A percentile compares a stretch with the other conserved stretches of the same genome.
These are phyloP conservation scores for Antrozous pallidus DNA, from an alignment of 2,797 vertebrate genomes.

Conservation along the genomic window DNA sequence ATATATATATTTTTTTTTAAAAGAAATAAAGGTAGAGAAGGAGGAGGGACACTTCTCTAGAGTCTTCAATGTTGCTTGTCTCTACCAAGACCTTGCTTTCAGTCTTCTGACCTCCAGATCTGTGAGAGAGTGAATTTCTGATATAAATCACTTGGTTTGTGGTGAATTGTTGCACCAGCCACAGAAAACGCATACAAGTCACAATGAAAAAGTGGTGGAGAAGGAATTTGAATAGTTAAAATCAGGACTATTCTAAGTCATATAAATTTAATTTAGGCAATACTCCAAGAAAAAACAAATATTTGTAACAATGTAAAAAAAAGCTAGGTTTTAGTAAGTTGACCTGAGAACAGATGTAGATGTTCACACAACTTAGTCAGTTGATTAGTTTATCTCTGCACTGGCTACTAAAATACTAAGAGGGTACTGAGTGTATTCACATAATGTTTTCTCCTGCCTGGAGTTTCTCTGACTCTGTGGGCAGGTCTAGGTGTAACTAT, in stretches of 20 bases:
- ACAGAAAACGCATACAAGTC: neutral
- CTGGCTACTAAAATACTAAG: neutral
- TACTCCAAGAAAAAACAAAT: neutral
- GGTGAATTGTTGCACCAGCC: neutral
- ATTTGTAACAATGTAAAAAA: neutral
- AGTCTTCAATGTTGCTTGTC: neutral
- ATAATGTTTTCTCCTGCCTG: neutral
- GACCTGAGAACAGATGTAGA: neutral
- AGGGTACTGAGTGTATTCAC: neutral
- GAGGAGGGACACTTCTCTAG: neutral
- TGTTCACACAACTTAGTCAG: neutral
- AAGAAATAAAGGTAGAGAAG: neutral
- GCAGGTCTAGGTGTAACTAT: neutral
- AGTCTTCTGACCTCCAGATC: neutral
- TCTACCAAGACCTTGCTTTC: neutral
- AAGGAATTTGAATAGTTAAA: neutral
- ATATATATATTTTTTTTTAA: too few species aligned
- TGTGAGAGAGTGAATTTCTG: neutral
- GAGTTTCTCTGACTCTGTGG: neutral
- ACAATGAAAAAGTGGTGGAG: neutral
- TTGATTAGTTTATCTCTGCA: neutral
- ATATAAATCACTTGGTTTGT: neutral
- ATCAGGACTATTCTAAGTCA: neutral
- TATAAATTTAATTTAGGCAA: neutral
- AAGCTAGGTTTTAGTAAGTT: neutral